phyloP scores from a whole-genome alignment of 2,888 invertebrate genomes.

The Abscondita cerata region DNA sequence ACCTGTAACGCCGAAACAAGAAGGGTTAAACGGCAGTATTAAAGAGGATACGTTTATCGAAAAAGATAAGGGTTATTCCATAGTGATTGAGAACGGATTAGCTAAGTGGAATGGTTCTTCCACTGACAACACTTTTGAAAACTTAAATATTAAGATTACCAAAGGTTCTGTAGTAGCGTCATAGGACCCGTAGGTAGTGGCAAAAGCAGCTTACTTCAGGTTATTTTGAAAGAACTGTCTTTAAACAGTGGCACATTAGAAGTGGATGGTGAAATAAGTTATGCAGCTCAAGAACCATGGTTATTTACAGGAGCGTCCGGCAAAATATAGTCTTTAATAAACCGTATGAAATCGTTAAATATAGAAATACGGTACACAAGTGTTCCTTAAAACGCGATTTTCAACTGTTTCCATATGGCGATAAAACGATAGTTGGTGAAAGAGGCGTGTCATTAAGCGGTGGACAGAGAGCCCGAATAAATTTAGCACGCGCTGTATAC shows the following conservation, averaged over 20 bases:
- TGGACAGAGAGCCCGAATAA: constrained; percentile 75
- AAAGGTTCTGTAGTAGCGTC: constrained; percentile 62
- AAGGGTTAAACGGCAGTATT: constrained; percentile 28
- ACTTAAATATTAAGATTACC: constrained; percentile 60
- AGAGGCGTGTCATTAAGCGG: constrained; percentile 76
- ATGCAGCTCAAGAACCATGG: constrained; percentile 88
- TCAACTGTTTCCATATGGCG: constrained; percentile 73
- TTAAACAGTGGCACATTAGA: constrained; percentile 65
- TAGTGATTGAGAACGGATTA: constrained; percentile 59
- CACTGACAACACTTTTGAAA: constrained; percentile 55
- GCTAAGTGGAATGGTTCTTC: constrained; percentile 62
- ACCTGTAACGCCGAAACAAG: neutral
- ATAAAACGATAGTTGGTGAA: constrained; percentile 81
- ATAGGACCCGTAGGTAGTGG: constrained; percentile 77
- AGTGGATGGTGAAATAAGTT: constrained; percentile 71
- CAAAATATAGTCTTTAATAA: constrained; percentile 85
- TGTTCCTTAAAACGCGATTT: constrained; percentile 76
- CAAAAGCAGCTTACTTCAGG: constrained; percentile 68
- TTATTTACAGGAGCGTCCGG: constrained; percentile 72
- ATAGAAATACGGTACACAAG: constrained; percentile 68
- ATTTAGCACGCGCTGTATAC: constrained; percentile 70
- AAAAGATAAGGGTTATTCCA: constrained; percentile 40
- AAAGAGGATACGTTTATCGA: constrained; percentile 35
- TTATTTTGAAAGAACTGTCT: constrained; percentile 76
- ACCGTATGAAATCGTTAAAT: constrained; percentile 69